These are phyloP conservation scores for Ondatra zibethicus DNA, from an alignment of 2,113 vertebrate species.

Conservation along the genomic window DNA sequence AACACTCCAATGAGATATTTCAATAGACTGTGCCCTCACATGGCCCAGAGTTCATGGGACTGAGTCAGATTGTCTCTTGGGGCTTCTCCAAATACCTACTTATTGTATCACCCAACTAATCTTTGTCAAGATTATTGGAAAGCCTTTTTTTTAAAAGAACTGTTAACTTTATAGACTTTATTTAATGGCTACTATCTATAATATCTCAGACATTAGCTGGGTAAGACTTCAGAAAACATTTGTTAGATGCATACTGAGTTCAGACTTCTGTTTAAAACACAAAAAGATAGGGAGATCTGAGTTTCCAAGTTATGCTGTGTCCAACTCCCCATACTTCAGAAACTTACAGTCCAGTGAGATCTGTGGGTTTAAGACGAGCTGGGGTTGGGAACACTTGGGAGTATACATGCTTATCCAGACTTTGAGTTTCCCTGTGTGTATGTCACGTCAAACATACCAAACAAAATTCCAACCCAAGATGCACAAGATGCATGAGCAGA, in stretches of 20 bases:
- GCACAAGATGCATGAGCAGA: background rate
- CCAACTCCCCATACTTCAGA: background rate
- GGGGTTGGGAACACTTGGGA: background rate
- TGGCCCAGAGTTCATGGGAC: background rate
- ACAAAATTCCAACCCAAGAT: background rate
- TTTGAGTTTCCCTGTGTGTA: background rate
- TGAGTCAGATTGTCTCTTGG: background rate
- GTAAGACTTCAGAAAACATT: slow-evolving; percentile 1
- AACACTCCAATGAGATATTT: background rate
- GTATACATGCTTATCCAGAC: background rate
- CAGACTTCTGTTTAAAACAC: slow-evolving; percentile 27
- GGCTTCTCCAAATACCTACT: background rate
- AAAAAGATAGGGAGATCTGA: background rate
- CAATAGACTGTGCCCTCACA: background rate
- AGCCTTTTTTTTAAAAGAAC: background rate
- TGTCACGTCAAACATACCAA: background rate
- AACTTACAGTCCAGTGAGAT: background rate
- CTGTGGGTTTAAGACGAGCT: background rate
- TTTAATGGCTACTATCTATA: background rate
- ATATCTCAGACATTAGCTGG: background rate
- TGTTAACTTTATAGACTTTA: background rate
- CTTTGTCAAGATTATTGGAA: background rate
- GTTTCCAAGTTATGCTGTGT: background rate
- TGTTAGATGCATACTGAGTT: background rate
- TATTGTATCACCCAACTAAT: background rate